Percentiles rank a stretch among this genome's conserved stretches.
Conservation (phyloP, 1,140 invertebrate genomes). For the Anastatus disparis region DNA sequence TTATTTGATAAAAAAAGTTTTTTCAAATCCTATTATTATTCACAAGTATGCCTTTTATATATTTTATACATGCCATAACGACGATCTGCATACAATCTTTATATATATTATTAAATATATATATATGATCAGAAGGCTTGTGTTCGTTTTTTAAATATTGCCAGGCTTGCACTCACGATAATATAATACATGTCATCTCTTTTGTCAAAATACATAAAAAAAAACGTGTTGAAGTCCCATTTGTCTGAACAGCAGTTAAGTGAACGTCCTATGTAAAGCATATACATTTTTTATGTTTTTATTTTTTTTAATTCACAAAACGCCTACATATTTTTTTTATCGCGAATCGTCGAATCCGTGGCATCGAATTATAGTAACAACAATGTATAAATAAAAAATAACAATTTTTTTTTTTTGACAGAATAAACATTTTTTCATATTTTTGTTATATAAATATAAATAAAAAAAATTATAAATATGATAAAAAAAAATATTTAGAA, state of each 20-base stretch:
- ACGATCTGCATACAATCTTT: conserved; percentile 41
- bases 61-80: conserved; percentile 39
- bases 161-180: conserved; percentile 63
- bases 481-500: conserved; percentile 5
- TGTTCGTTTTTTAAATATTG: conserved; percentile 60
- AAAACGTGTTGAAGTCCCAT: conserved; percentile 46
- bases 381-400: not conserved
- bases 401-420: not conserved
- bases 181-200: conserved; percentile 50
- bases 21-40: conserved; percentile 54
- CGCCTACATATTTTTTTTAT: conserved; percentile 12
- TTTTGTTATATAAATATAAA: too few relatives aligned
- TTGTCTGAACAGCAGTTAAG: conserved; percentile 43
- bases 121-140: conserved; percentile 57
- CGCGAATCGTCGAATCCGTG: not conserved
- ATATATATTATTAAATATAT: too few relatives aligned
- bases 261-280: conserved; percentile 31
- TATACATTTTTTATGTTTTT: conserved; percentile 30
- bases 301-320: conserved; percentile 36
- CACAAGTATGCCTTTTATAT: conserved; percentile 39
- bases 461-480: not conserved
- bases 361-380: not conserved
- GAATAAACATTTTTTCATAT: too few relatives aligned
- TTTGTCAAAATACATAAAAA: conserved; percentile 41
- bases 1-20: too few relatives aligned